These are phyloP conservation scores for Hirundichthys speculiger DNA, from an alignment of 2,113 vertebrate species.

Conservation along the genomic window DNA sequence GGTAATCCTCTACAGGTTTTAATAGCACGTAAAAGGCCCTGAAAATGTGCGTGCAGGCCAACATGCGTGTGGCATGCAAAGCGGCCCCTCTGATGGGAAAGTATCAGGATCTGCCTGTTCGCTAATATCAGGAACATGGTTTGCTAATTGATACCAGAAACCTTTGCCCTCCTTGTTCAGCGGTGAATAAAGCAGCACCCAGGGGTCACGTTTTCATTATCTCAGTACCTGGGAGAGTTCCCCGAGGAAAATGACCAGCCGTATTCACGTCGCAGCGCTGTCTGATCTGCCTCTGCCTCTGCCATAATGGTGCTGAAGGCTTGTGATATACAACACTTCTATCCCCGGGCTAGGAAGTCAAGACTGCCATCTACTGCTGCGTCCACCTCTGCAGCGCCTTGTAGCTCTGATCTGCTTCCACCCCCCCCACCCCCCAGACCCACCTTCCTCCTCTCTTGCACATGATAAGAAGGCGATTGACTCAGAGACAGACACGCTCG, in stretches of 20 bases:
- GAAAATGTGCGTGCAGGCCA: too few species aligned
- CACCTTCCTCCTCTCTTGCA: conserved; percentile 59
- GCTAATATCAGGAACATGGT: conserved; percentile 61
- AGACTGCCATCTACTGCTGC: conserved; percentile 96
- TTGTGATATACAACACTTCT: conserved; percentile 64
- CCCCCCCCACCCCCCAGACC: conserved; percentile 21
- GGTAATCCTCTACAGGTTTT: conserved; percentile 75
- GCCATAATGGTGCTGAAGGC: conserved; percentile 69
- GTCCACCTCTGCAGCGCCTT: conserved; percentile 68
- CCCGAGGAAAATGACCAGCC: conserved; percentile 54
- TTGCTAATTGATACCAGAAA: conserved; percentile 77
- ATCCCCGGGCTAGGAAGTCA: conserved; percentile 80
- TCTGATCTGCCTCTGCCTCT: conserved; percentile 50
- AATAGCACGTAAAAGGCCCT: background rate
- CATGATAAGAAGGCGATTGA: conserved; percentile 80
- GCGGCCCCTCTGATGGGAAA: conserved; percentile 35
- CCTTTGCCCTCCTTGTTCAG: conserved; percentile 63
- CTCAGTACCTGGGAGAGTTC: conserved; percentile 57
- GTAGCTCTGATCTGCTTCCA: conserved; percentile 41
- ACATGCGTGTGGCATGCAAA: conserved; percentile 25
- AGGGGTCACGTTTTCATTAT: conserved; percentile 71
- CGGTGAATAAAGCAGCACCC: conserved; percentile 62
- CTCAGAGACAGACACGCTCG: conserved; percentile 77
- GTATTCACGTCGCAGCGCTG: conserved; percentile 47
- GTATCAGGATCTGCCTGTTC: conserved; percentile 40